Base-by-base conservation (phyloP, 2,888 invertebrate genomes). In the Ophraella communa region DNA sequence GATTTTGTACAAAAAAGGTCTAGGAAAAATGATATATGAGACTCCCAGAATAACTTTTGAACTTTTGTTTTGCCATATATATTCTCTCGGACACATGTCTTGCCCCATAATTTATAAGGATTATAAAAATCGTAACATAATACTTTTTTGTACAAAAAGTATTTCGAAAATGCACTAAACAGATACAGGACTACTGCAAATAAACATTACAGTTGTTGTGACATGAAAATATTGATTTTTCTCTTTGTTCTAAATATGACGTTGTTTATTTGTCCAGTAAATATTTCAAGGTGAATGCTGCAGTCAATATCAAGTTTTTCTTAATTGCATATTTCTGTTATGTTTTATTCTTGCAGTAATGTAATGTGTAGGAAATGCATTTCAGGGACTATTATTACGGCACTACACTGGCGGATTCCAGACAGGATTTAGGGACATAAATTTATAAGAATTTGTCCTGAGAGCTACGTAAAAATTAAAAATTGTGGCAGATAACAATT, bases 231-330 rank as follows among this genome's bases (percentile, higher is more conserved):
- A 51, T 51, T 27, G 49, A 51, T 51, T 51, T 51, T 51, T 17
- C 14, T 45, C 17, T 51, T 24, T 51, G 49, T 27, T 51, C 27
- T 24, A 27, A 14, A 27, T 24, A 24, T 23, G 24, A n/a, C 4
- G 45, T 4, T 18, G 49, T 51, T 24, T 49, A 14, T 24, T 14
- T 24, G 24, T 49, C n/a, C n/a, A 17, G 49, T 14, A 14, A 27
- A 7, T 27, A 1, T 51, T 51, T 27, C 49, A 51, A 51, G 49
- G 49, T 51, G n/a, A 51, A 51, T n/a, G n/a, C 49, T 51, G 49
- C 49, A 51, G 27, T 27, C 20, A n/a, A n/a, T 1, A 27, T 51
- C 14, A 51, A 51, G 24, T 51, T 51, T 27, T 51, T 8, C 49
- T 27, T 23, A 51, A 51, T 51, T 51, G 27, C 49, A 51, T 51